Percentiles rank a stretch among this genome's conserved stretches.
Evolutionary conservation across 2,113 vertebrate genomes (phyloP).

Genomic region (Globicephala melas): DNA sequence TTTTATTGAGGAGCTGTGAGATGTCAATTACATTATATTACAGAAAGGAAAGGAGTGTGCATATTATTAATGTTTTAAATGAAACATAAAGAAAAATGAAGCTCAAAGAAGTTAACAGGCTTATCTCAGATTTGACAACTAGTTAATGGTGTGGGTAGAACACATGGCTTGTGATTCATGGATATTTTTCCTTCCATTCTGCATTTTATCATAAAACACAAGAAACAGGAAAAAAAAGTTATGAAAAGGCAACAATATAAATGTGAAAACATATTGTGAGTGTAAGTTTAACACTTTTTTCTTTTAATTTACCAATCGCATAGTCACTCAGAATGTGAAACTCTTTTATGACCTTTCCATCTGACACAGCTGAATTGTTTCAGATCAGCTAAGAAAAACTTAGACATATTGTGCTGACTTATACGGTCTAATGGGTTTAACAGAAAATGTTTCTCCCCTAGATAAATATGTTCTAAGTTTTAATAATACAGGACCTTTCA

Average conservation of each 20-base stretch:
- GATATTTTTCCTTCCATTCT: neutral
- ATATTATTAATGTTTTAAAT: conserved; percentile 3
- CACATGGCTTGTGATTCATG: neutral
- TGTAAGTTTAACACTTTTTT: neutral
- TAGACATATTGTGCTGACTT: neutral
- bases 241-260: conserved; percentile 38
- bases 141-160: neutral
- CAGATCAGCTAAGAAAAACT: conserved; percentile 3
- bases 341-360: neutral
- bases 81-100: conserved; percentile 25
- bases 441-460: neutral
- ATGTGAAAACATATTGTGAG: conserved; percentile 27
- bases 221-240: neutral
- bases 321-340: neutral
- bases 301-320: conserved; percentile 38
- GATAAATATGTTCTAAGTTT: conserved; percentile 24
- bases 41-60: neutral
- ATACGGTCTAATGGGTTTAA: neutral
- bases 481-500: conserved; percentile 35
- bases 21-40: neutral
- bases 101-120: neutral
- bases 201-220: conserved; percentile 8
- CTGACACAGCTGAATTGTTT: conserved; percentile 35
- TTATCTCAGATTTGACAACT: neutral
- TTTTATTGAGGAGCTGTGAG: neutral